Percentiles rank a stretch among this genome's conserved stretches.
Evolutionary conservation across 2,888 invertebrate species (phyloP).

Genomic region (Scaeva pyrastri): DNA sequence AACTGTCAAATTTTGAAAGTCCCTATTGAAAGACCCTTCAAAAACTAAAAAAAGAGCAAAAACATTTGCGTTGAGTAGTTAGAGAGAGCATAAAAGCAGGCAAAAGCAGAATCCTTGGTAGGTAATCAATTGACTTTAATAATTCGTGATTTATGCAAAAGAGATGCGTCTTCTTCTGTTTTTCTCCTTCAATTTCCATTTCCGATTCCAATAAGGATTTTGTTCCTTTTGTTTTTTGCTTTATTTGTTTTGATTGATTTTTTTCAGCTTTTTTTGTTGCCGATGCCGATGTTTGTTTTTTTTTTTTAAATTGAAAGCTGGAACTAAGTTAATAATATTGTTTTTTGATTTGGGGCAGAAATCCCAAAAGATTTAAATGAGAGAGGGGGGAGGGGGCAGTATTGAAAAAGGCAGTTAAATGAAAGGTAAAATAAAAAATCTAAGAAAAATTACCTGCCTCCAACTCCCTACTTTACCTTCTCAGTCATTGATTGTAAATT

Average conservation of each 20-base stretch:
- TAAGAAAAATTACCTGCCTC: not conserved
- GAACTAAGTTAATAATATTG: conserved; percentile 52
- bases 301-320: conserved; percentile 1
- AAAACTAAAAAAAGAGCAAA: no score
- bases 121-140: conserved; percentile 64
- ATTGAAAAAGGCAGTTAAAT: not conserved
- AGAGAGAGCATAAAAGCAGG: not conserved
- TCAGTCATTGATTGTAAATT: conserved; percentile 37
- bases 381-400: not conserved
- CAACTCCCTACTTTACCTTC: no score
- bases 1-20: no score
- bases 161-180: conserved; percentile 53
- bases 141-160: conserved; percentile 69
- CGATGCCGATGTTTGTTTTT: no score
- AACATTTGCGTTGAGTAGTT: not conserved
- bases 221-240: conserved; percentile 6
- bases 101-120: conserved; percentile 48
- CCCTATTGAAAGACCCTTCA: no score
- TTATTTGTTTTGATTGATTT: not conserved
- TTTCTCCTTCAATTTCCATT: conserved; percentile 38
- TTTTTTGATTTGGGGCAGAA: conserved; percentile 44
- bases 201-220: conserved; percentile 55
- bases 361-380: conserved; percentile 37
- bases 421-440: no score
- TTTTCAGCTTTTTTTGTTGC: not conserved